phyloP scores from a whole-genome alignment of 2,888 invertebrate genomes.

The Scaptomyza reducta region DNA sequence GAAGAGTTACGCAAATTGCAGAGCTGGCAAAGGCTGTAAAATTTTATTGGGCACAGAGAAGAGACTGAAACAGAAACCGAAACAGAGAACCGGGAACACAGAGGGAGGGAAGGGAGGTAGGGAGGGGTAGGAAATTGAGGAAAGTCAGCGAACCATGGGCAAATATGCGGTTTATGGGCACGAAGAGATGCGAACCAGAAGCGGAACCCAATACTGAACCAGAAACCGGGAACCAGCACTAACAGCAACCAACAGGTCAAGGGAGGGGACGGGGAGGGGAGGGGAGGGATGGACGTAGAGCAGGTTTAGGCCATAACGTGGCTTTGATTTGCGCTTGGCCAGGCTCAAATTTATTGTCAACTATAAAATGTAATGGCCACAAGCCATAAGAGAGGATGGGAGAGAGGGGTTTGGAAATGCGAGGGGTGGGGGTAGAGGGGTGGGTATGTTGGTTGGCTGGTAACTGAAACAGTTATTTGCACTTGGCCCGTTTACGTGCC shows the following conservation, averaged over 20 bases:
- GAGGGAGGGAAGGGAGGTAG: background rate
- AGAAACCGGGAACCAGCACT: constrained; percentile 20
- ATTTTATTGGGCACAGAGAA: constrained; percentile 66
- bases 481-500: constrained; percentile 74
- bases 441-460: background rate
- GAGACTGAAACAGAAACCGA: no score
- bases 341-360: constrained; percentile 73
- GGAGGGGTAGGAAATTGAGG: constrained; percentile 5
- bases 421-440: background rate
- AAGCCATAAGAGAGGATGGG: background rate
- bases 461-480: constrained; percentile 76
- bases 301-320: constrained; percentile 60
- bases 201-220: constrained; percentile 17
- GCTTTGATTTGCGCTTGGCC: constrained; percentile 68
- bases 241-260: constrained; percentile 1
- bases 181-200: background rate
- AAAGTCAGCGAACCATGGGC: constrained; percentile 36
- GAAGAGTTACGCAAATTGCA: constrained; percentile 76
- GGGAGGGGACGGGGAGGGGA: background rate
- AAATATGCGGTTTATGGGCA: constrained; percentile 45
- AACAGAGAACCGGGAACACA: background rate
- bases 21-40: constrained; percentile 76
- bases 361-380: constrained; percentile 73
- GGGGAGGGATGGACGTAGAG: constrained; percentile 11
- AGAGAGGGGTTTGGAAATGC: no score